A percentile compares a stretch with the other conserved stretches of the same genome.
These are phyloP conservation scores for Cordilura impudica DNA, from an alignment of 2,888 invertebrate species.

Conservation along the genomic window DNA sequence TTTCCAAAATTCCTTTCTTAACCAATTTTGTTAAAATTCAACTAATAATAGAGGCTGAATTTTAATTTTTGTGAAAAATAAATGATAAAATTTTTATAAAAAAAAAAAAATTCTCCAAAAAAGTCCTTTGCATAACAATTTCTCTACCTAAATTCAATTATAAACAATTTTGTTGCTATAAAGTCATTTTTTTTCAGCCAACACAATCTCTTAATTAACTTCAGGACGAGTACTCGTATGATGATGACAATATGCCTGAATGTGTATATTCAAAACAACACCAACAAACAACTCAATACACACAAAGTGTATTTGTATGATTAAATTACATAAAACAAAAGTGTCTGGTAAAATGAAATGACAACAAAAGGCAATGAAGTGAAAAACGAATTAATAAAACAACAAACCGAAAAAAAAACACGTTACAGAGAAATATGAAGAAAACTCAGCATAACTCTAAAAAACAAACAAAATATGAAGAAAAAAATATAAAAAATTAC, in stretches of 20 bases:
- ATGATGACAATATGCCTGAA: no score
- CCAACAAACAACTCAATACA: conserved; percentile 22
- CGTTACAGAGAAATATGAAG: background rate
- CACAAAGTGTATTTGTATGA: conserved; percentile 46
- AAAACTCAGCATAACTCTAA: background rate
- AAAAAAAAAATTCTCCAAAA: no score
- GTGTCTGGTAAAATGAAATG: conserved; percentile 57
- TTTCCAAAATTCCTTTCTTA: no score
- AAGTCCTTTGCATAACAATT: no score
- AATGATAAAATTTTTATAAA: no score
- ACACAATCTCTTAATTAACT: conserved; percentile 43
- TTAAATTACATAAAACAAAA: conserved; percentile 62
- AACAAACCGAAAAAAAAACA: background rate
- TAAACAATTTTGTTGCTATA: background rate
- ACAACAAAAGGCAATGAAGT: conserved; percentile 68
- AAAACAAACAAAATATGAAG: background rate
- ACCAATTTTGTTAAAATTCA: no score
- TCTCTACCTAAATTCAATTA: no score
- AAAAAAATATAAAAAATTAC: background rate
- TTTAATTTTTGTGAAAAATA: no score
- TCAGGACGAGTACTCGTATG: no score
- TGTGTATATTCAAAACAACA: conserved; percentile 12
- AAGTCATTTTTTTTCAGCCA: background rate
- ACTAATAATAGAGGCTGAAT: no score
- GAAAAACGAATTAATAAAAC: conserved; percentile 57